These are phyloP conservation scores for Sarotherodon lohbergeri DNA, from an alignment of 2,113 vertebrate species.

Conservation along the genomic window DNA sequence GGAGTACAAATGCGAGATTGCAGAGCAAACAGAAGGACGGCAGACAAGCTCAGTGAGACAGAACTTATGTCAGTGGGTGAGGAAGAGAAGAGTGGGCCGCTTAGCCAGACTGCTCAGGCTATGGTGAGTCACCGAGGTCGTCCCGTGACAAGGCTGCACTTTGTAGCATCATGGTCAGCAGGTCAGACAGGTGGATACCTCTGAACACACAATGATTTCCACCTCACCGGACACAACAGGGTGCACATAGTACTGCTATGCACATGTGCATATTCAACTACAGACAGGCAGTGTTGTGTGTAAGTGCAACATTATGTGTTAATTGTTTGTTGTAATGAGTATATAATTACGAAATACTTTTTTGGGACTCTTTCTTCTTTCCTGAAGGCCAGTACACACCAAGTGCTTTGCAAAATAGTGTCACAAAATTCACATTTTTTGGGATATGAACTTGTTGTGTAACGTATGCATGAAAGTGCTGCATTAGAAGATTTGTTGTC, in stretches of 20 bases:
- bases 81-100: neutral
- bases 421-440: neutral
- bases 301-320: neutral
- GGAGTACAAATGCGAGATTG: neutral
- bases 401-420: neutral
- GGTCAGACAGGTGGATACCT: constrained; percentile 50
- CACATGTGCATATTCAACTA: neutral
- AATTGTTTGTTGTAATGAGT: neutral
- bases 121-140: constrained; percentile 36
- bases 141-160: constrained; percentile 28
- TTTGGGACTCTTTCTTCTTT: neutral
- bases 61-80: constrained; percentile 13
- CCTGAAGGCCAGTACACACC: neutral
- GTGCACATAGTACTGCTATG: neutral
- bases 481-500: neutral
- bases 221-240: neutral
- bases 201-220: constrained; percentile 25
- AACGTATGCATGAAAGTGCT: neutral
- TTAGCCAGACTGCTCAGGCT: constrained; percentile 28
- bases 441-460: fast-evolving
- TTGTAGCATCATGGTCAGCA: constrained; percentile 23
- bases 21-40: constrained; percentile 1
- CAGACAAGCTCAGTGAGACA: neutral
- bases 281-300: neutral
- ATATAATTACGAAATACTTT: neutral